Conservation (phyloP, 1,140 invertebrate genomes). For the Meloidogyne exigua region DNA sequence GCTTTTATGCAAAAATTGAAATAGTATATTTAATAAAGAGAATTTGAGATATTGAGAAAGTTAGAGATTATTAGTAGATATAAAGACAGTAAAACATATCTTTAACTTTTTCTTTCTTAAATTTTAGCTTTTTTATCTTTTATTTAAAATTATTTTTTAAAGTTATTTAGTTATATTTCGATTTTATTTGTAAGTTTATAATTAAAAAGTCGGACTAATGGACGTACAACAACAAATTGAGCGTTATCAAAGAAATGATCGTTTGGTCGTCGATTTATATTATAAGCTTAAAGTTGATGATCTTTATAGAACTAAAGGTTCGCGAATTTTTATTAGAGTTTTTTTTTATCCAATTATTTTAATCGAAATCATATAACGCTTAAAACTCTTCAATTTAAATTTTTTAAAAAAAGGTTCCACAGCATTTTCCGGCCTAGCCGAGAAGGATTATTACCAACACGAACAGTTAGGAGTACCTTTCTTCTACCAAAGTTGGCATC, state of each 20-base stretch:
- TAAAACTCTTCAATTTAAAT: not conserved
- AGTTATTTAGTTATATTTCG: not conserved
- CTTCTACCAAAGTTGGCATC: slow-evolving; percentile 36
- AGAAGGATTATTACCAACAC: slow-evolving; percentile 38
- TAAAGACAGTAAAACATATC: slow-evolving; percentile 8
- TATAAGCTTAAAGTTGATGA: slow-evolving; percentile 29
- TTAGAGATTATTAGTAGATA: not conserved
- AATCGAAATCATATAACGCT: no score
- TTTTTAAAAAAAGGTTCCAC: slow-evolving; percentile 27
- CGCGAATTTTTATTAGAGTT: not conserved
- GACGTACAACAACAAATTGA: slow-evolving; percentile 25
- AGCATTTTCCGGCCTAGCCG: slow-evolving; percentile 34
- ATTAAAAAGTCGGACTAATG: slow-evolving; percentile 1
- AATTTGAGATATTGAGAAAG: not conserved
- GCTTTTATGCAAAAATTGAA: no score
- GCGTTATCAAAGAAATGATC: slow-evolving; percentile 20
- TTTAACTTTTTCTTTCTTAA: not conserved
- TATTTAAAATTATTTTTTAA: not conserved
- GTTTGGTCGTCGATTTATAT: slow-evolving; percentile 18
- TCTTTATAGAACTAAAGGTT: slow-evolving; percentile 18
- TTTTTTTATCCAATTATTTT: not conserved
- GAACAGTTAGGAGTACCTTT: slow-evolving; percentile 34
- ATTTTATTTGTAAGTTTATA: not conserved
- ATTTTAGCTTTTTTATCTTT: not conserved
- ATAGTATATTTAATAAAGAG: no score